These are phyloP conservation scores for Furcifer pardalis DNA, from an alignment of 2,797 vertebrate species.

Conservation along the genomic window DNA sequence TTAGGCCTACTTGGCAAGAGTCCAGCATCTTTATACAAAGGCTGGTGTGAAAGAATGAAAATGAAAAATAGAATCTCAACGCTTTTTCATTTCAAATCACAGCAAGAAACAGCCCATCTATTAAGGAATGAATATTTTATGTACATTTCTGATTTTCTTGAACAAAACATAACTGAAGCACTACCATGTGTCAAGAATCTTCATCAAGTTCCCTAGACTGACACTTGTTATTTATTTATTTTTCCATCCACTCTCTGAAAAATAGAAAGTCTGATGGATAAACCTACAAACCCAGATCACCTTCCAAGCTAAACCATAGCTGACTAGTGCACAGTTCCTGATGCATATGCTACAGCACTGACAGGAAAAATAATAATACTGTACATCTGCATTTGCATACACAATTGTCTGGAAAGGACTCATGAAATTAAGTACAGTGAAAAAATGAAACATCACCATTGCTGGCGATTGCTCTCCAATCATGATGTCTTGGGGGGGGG, in stretches of 20 bases:
- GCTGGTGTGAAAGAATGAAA: conserved; percentile 19
- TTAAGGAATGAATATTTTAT: conserved; percentile 25
- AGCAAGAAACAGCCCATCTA: conserved; percentile 20
- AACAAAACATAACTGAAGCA: conserved; percentile 15
- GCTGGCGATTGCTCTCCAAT: not conserved
- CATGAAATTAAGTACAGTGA: not conserved
- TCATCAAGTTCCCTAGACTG: not conserved
- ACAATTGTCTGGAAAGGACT: not conserved
- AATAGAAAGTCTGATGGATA: not conserved
- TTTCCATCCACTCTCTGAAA: not conserved
- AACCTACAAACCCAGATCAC: not conserved
- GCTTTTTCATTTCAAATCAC: conserved; percentile 11
- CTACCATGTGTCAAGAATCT: not conserved
- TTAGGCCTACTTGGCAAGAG: conserved; percentile 4
- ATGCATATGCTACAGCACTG: not conserved
- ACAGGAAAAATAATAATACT: not conserved
- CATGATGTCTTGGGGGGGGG: too few relatives aligned
- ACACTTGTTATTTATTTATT: not conserved
- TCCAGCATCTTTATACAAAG: conserved; percentile 18
- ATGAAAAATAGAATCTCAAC: conserved; percentile 16
- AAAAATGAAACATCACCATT: not conserved
- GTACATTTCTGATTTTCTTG: not conserved
- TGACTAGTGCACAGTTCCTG: not conserved
- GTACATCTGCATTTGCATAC: not conserved
- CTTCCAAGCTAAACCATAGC: not conserved